Percentiles rank a stretch among this genome's conserved stretches.
Evolutionary conservation across 2,113 vertebrate species (phyloP).

Genomic region (Ibidorhyncha struthersii): DNA sequence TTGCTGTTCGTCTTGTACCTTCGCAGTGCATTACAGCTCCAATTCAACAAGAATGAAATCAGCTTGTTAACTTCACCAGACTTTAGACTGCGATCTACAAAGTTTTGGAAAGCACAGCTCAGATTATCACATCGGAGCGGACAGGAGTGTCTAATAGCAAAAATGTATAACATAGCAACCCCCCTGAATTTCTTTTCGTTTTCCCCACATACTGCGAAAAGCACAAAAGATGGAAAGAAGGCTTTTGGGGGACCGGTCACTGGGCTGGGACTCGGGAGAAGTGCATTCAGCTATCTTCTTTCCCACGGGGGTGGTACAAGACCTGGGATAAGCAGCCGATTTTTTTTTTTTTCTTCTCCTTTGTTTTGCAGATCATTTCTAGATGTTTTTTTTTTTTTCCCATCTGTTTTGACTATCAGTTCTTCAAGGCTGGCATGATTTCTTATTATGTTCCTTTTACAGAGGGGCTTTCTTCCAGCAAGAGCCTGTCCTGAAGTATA

Average conservation of each 20-base stretch:
- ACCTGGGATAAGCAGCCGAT: background rate
- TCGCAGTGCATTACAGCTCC: background rate
- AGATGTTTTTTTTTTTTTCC: background rate
- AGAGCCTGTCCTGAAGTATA: background rate
- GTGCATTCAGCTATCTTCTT: background rate
- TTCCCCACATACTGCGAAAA: background rate
- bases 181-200: background rate
- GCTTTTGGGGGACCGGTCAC: background rate
- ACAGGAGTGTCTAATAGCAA: background rate
- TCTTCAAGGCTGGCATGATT: background rate
- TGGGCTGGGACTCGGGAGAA: background rate
- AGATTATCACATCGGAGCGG: background rate
- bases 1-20: background rate
- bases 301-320: background rate
- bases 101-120: background rate
- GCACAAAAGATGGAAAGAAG: background rate
- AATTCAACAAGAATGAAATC: background rate
- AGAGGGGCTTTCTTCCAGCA: background rate
- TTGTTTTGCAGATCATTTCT: constrained; percentile 2
- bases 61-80: background rate
- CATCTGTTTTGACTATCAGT: background rate
- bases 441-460: background rate
- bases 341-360: background rate
- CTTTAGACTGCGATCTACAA: background rate
- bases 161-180: background rate